Conservation (phyloP, 2,113 vertebrate species). For the Cinclus mexicanus region DNA sequence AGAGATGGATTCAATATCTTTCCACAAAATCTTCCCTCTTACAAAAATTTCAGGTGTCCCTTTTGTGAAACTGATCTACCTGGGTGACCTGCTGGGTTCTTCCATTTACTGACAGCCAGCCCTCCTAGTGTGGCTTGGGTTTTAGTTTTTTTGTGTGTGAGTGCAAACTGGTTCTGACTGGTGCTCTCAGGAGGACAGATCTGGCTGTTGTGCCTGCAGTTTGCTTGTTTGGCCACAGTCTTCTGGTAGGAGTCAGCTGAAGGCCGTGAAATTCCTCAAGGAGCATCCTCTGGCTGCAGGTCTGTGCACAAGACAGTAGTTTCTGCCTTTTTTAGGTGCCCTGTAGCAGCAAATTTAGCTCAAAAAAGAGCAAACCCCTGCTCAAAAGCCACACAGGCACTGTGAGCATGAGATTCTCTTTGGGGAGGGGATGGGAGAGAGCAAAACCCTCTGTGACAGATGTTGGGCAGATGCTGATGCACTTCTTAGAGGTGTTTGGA, state of each 20-base stretch:
- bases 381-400: not conserved
- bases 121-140: not conserved
- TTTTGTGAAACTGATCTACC: not conserved
- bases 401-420: accelerated
- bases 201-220: not conserved
- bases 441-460: not conserved
- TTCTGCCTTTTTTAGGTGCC: not conserved
- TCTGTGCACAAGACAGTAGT: not conserved
- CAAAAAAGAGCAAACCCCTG: not conserved
- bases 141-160: not conserved
- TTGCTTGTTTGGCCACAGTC: not conserved
- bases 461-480: constrained; percentile 19
- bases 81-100: not conserved
- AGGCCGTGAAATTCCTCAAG: not conserved
- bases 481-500: constrained; percentile 14
- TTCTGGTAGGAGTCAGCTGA: not conserved
- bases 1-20: not conserved
- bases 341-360: not conserved
- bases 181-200: not conserved
- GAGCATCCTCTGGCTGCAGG: not conserved
- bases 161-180: not conserved
- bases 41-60: not conserved
- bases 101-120: not conserved
- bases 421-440: not conserved
- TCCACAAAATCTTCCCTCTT: not conserved